Evolutionary conservation across 2,888 invertebrate species (phyloP).

Genomic region (Xestia c-nigrum): DNA sequence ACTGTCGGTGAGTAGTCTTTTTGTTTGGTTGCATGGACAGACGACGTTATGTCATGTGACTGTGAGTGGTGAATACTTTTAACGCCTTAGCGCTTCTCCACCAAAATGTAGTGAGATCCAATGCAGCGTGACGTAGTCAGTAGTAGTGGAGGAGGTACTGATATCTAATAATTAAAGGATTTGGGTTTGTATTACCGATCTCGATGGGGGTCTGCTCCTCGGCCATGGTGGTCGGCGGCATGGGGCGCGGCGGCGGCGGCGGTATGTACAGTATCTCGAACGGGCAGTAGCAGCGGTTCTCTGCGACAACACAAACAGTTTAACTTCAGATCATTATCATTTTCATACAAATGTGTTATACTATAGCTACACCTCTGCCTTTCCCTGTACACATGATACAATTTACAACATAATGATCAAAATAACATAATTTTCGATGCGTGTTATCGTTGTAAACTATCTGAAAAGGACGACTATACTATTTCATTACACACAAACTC

Average conservation of each 20-base stretch:
- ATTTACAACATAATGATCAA: neutral
- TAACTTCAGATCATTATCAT: neutral
- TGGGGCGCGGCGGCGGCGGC: slow-evolving; percentile 45
- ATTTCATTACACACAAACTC: too few relatives aligned
- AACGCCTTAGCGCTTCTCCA: neutral
- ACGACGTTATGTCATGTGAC: neutral
- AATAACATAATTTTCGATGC: neutral
- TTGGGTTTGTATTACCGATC: slow-evolving; percentile 65
- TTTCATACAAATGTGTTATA: neutral
- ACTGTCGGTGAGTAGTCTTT: slow-evolving; percentile 83
- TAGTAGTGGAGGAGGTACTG: neutral
- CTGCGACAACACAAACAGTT: slow-evolving; percentile 63
- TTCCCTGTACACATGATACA: neutral
- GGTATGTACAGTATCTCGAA: slow-evolving; percentile 71
- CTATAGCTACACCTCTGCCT: neutral
- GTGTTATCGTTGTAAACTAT: neutral
- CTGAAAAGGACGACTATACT: neutral
- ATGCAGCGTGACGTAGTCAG: neutral
- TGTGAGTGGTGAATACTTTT: neutral
- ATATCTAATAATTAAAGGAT: too few relatives aligned
- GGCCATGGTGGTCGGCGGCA: slow-evolving; percentile 1
- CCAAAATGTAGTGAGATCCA: neutral
- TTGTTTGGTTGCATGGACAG: slow-evolving; percentile 35
- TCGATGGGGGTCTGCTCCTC: slow-evolving; percentile 67
- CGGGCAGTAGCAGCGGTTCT: slow-evolving; percentile 72